Base-by-base conservation (phyloP, 2,113 vertebrate species). In the Nerophis lumbriciformis region DNA sequence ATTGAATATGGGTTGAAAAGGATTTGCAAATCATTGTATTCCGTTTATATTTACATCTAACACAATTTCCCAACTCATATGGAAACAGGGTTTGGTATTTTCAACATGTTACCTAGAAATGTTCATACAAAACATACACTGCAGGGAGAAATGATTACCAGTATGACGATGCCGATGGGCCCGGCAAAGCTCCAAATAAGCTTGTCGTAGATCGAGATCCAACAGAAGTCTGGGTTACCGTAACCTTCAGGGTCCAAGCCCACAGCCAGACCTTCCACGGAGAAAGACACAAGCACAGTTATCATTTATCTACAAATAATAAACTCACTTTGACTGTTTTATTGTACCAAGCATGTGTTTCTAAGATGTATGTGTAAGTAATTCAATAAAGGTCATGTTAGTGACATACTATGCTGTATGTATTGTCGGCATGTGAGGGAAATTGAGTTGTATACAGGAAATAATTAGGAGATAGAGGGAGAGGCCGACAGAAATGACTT, bases 161-260 rank as follows among this genome's bases (percentile, higher is more conserved):
- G 83, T 57, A 98, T 89, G 72, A 99, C 97, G 37, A 98, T 90
- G 87, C 91, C 88, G 6, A 98, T 90, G 52, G 97, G 97, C 78
- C 97, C 95, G 52, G 97, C 97, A 51, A 99, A 99, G 87, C 95
- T 97, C 96, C 96, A 99, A 84, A 99, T 90, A 71, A 99, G 94
- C 80, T 98, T 98, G 83, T 99, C 96, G 7, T 97, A 93, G 82
- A 98, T 90, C 13, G 97, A 99, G 83, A 99, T 95, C 97, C 96
- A 99, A 73, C 97, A 99, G 80, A 99, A 99, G 82, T 99, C 97
- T 0, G 96, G 95, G 88, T 98, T 99, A 47, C 97, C 97, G 0
- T 97, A 98, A 72, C 97, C 96, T 62, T 98, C 95, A 0, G 97
- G 97, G 81, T 99, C 95, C 78, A 99, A 81, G 58, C 97, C 97